These are phyloP conservation scores for Cyrtodaria siliqua DNA, from an alignment of 2,888 invertebrate species.

Conservation along the genomic window DNA sequence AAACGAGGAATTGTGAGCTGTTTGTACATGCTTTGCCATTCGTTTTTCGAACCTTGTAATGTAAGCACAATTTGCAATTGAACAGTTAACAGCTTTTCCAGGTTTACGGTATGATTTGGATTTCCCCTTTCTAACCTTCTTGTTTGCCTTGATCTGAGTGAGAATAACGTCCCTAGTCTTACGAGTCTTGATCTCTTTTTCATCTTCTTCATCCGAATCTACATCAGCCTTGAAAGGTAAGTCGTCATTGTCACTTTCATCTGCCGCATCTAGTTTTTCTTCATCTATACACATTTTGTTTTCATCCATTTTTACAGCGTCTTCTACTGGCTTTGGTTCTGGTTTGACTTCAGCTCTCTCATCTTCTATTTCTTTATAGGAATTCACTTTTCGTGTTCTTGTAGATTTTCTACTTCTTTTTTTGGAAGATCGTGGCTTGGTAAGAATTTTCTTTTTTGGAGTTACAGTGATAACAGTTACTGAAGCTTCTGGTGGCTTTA, in stretches of 20 bases:
- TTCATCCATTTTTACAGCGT: too few relatives aligned
- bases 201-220: slow-evolving; percentile 21
- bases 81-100: slow-evolving; percentile 48
- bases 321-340: too few relatives aligned
- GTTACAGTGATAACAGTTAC: too few relatives aligned
- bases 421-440: background rate
- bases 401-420: slow-evolving; percentile 1
- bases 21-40: slow-evolving; percentile 70
- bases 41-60: slow-evolving; percentile 50
- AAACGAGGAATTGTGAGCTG: slow-evolving; percentile 66
- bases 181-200: slow-evolving; percentile 21
- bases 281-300: too few relatives aligned
- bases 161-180: slow-evolving; percentile 19
- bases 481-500: slow-evolving; percentile 10
- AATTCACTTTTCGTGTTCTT: slow-evolving; percentile 16
- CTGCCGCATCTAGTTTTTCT: slow-evolving; percentile 31
- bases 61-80: slow-evolving; percentile 66
- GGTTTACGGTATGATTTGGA: background rate
- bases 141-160: background rate
- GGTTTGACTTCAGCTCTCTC: too few relatives aligned
- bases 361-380: slow-evolving; percentile 15
- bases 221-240: slow-evolving; percentile 8
- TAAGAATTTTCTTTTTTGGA: too few relatives aligned
- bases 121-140: slow-evolving; percentile 14
- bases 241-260: slow-evolving; percentile 31